A percentile compares a stretch with the other conserved stretches of the same genome.
phyloP scores from a whole-genome alignment of 2,888 invertebrate genomes.

The Erebia aethiops region DNA sequence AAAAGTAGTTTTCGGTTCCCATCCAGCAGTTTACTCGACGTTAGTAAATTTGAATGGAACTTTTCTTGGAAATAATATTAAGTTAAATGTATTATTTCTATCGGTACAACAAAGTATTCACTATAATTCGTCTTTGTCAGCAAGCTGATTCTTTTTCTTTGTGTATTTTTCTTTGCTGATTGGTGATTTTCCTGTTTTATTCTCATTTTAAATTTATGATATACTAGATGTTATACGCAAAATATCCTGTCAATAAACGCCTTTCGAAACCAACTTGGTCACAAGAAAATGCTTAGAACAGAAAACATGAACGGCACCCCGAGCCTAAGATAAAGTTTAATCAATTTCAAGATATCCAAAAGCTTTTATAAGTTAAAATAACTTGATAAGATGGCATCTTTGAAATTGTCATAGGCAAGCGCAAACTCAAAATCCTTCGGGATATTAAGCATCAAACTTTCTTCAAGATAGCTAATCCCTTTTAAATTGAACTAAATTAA shows the following conservation, averaged over 20 bases:
- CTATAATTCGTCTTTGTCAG: no score
- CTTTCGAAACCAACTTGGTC: not conserved
- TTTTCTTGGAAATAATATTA: not conserved
- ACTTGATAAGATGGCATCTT: conserved; percentile 24
- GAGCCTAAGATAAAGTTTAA: conserved; percentile 9
- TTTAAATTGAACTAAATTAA: conserved; percentile 64
- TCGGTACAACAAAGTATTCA: no score
- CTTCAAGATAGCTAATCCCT: conserved; percentile 50
- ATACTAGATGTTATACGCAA: not conserved
- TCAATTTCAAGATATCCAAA: conserved; percentile 19
- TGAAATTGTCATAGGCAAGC: conserved; percentile 22
- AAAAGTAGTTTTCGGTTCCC: conserved; percentile 19
- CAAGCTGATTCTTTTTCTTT: no score
- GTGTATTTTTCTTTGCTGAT: no score
- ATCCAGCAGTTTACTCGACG: conserved; percentile 13
- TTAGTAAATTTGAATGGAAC: conserved; percentile 18
- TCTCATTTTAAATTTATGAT: no score
- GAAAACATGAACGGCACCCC: not conserved
- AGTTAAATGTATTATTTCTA: conserved; percentile 1
- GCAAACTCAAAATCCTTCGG: conserved; percentile 22
- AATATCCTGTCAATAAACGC: no score
- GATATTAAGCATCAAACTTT: conserved; percentile 37
- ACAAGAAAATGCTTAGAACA: not conserved
- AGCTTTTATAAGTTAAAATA: conserved; percentile 21
- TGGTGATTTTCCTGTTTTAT: no score